Base-by-base conservation (phyloP, 2,888 invertebrate species). In the Scaeva pyrastri region DNA sequence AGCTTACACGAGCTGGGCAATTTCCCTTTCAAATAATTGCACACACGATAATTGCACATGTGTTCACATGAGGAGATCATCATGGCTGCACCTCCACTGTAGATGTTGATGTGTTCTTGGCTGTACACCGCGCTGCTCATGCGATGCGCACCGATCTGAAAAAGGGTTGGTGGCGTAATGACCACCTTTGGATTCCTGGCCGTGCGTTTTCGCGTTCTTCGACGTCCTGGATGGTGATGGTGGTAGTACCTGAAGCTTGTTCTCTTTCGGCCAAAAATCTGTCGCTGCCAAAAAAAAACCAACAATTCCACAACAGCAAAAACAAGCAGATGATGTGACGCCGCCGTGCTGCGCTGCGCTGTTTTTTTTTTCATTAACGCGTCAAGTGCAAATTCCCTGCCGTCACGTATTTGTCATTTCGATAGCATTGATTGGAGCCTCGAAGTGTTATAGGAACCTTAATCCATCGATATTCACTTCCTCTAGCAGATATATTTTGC, bases 151-250 rank as follows among this genome's bases (percentile, higher is more conserved):
- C 10, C 48, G 60, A 45, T 10, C 70, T 64, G 23, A 48, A 60
- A 81, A 85, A 76, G 76, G 85, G 72, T 77, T 77, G 85, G 77
- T 82, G 73, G 68, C 77, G 70, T 86, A 86, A 86, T 86, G 86
- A 86, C 77, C 86, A 86, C 86, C 77, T 86, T 86, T 82, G 64
- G 66, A 82, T 82, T 78, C 74, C 70, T 66, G 70, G 52, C 43
- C 39, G 62, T 72, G 11, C 58, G 62, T 21, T 36, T 48, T 66
- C 2, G 76, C 70, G 71, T 52, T 62, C 64, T 16, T 71, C 36
- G 23, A 62, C 43, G 73, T 77, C 41, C 19, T 77, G n/a, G n/a
- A n/a, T n/a, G n/a, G n/a, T n/a, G 21, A 26, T 58, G 52, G 39
- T 62, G 26, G 2, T 39, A 43, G 19, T 21, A 36, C 23, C 36